phyloP scores from a whole-genome alignment of 2,113 vertebrate species.

The Sorex fumeus region DNA sequence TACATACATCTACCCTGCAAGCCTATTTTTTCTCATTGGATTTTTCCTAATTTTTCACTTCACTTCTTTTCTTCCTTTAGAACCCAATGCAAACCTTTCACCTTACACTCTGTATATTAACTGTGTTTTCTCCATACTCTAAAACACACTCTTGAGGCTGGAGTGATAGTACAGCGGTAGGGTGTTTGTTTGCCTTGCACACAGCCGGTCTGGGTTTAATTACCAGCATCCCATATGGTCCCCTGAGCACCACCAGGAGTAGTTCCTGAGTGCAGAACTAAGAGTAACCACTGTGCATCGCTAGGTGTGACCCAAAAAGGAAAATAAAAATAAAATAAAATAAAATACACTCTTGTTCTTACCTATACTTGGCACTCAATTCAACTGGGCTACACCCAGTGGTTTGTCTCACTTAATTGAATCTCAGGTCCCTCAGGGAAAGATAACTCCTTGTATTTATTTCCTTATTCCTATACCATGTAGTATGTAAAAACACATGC shows the following conservation, averaged over 20 bases:
- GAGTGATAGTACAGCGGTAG: too few relatives aligned
- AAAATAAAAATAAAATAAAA: too few relatives aligned
- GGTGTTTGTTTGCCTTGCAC: too few relatives aligned
- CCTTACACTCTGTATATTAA: not conserved
- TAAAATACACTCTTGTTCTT: not conserved
- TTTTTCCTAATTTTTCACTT: conserved; percentile 33
- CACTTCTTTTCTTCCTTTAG: conserved; percentile 2
- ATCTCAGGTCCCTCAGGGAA: not conserved
- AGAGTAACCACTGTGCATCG: too few relatives aligned
- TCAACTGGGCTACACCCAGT: not conserved
- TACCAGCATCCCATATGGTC: too few relatives aligned
- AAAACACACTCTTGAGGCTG: not conserved
- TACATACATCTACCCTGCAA: not conserved
- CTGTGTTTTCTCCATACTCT: not conserved
- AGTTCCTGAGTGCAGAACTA: too few relatives aligned
- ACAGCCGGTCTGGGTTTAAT: too few relatives aligned
- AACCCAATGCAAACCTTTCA: not conserved
- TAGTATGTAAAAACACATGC: not conserved
- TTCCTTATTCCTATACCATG: not conserved
- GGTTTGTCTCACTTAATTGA: not conserved
- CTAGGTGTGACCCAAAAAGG: too few relatives aligned
- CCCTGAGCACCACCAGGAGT: too few relatives aligned
- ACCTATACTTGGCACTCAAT: not conserved
- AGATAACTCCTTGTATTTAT: not conserved
- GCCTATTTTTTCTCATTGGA: not conserved